Base-by-base conservation (phyloP, 2,888 invertebrate genomes). In the Seira ritae region DNA sequence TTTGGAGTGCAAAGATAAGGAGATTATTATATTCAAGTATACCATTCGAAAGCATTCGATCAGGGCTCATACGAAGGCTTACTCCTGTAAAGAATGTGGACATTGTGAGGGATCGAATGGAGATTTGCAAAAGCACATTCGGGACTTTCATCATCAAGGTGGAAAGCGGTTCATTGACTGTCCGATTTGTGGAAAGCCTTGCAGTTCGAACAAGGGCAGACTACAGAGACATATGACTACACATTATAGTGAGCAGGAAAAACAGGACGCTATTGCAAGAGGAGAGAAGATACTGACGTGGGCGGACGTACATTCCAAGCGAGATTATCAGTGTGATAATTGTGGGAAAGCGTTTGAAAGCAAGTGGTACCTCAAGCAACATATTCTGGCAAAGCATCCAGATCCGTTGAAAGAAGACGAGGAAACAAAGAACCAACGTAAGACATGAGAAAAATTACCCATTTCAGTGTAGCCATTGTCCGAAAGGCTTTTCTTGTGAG, bases 211-310 rank as follows among this genome's bases (percentile, higher is more conserved):
- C 4, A 10, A 6, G 15, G 19, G 71, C 22, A 2, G 17, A 17
- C 12, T 71, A 3, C 6, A n/a, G 37, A 71, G 23, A n/a, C 71
- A 71, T n/a, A 19, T 15, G 55, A 37, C 23, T 15, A 71, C 55
- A 46, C 71, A 71, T n/a, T 1, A 50, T 10, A 71, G 55, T n/a
- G 22, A 22, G 50, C 46, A 55, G 15, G 71, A 71, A 22, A 71
- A 55, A n/a, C 22, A 19, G 23, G 71, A 71, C 6, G 55, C 23
- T 0, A n/a, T 55, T 8, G 71, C 71, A 6, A 3, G 71, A 20
- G 71, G 71, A 8, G 50, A 50, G 55, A 12, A 2, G 4, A 6
- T 69, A 4, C 69, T 46, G 15, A 2, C 12, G 19, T 69, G 69
- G 69, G 1, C 1, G 1, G 20, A 69, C 1, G 1, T 19, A 1